A percentile compares a stretch with the other conserved stretches of the same genome.
phyloP scores from a whole-genome alignment of 1,140 invertebrate genomes.

The Coelopa frigida region DNA sequence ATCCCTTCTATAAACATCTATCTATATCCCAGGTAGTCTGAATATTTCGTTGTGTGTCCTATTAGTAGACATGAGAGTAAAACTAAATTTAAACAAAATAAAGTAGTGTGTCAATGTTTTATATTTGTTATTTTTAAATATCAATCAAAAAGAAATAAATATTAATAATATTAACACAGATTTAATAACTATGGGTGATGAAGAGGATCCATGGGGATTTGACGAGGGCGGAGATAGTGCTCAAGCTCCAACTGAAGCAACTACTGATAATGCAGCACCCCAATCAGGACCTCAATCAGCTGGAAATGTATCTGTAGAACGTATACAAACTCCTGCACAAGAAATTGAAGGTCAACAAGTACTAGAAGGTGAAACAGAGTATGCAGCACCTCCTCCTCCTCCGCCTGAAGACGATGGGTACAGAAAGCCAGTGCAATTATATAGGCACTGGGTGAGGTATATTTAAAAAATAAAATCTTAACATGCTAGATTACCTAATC shows the following conservation, averaged over 20 bases:
- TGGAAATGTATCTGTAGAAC: slow-evolving; percentile 26
- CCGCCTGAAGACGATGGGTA: slow-evolving; percentile 48
- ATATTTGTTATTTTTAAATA: too few relatives aligned
- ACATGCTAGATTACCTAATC: neutral
- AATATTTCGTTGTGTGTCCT: too few relatives aligned
- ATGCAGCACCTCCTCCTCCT: slow-evolving; percentile 49
- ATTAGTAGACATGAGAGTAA: too few relatives aligned
- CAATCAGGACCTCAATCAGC: slow-evolving; percentile 33
- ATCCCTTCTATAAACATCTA: too few relatives aligned
- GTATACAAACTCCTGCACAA: slow-evolving; percentile 9
- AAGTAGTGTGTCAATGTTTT: too few relatives aligned
- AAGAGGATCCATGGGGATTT: slow-evolving; percentile 44
- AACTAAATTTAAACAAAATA: too few relatives aligned
- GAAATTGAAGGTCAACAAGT: slow-evolving; percentile 27
- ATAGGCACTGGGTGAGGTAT: slow-evolving; percentile 67
- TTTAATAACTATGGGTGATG: slow-evolving; percentile 44
- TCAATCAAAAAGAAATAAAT: too few relatives aligned
- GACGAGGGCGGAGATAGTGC: slow-evolving; percentile 25
- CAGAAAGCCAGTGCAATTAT: slow-evolving; percentile 51
- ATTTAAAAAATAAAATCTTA: neutral
- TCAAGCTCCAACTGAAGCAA: slow-evolving; percentile 23
- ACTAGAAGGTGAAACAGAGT: slow-evolving; percentile 34
- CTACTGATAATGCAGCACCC: slow-evolving; percentile 22
- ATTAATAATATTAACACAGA: too few relatives aligned
- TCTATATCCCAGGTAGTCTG: too few relatives aligned